Evolutionary conservation across 2,797 vertebrate genomes (phyloP), one percentile per base, ranked within the genome.

Genomic region (Rachycentron canadum): DNA sequence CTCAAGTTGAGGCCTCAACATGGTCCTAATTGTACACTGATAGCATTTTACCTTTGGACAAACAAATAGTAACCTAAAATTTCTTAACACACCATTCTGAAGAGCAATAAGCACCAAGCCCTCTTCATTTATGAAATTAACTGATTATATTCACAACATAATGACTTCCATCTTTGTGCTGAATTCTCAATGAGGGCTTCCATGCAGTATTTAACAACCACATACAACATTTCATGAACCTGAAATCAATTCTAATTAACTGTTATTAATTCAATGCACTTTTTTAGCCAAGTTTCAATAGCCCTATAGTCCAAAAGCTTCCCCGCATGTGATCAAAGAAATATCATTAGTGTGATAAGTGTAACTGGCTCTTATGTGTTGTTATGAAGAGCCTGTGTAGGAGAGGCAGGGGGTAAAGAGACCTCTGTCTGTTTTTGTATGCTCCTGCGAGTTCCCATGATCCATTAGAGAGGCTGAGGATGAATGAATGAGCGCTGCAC

Each of bases 401-500:
- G 32, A 71, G 76, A 59, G 62, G 69, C 23, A 30, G 53, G 47
- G 80, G 70, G 77, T 49, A 60, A 66, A 65, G 67, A 50, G 73
- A 79, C 70, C 59, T 76, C 60, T 69, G 81, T 92, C 82, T 84
- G 82, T 89, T 89, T 94, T 89, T 78, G 92, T 93, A 92, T 93
- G 89, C 91, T 89, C 84, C 82, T 87, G 71, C 38, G 47, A 86
- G 73, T 89, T 81, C 82, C 90, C 65, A 56, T 93, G 89, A 94
- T 92, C 86, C 88, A 92, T 91, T 83, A 82, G 84, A 80, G 82
- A 71, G 60, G 74, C 79, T 79, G 88, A 94, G 90, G 89, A 94
- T 92, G 91, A 93, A 94, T 93, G 93, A 92, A 93, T 89, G 91
- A 91, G 89, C 23, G 60, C 68, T 73, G 85, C 76, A 72, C 87